A percentile compares a stretch with the other conserved stretches of the same genome.
phyloP scores from a whole-genome alignment of 2,888 invertebrate species.

The Tortricodes alternella region DNA sequence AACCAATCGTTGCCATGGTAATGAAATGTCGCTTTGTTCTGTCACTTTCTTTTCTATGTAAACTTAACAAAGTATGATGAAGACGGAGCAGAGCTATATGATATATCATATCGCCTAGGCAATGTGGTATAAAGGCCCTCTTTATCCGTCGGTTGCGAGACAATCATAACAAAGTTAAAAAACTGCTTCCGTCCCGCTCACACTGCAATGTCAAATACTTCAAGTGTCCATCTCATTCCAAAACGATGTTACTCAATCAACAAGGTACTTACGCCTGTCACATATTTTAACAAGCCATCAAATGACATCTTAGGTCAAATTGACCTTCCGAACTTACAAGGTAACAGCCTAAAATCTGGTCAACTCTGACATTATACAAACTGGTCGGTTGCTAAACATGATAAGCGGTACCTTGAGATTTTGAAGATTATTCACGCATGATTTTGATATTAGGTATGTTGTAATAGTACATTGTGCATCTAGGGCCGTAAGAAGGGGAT shows the following conservation, averaged over 20 bases:
- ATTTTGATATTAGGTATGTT: background rate
- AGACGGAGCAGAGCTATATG: no score
- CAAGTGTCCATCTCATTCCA: background rate
- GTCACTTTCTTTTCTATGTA: no score
- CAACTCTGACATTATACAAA: slow-evolving; percentile 67
- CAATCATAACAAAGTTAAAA: no score
- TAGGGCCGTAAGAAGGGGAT: background rate
- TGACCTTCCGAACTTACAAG: slow-evolving; percentile 47
- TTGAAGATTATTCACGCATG: background rate
- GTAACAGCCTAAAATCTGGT: slow-evolving; percentile 39
- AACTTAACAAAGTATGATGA: no score
- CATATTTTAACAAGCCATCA: background rate
- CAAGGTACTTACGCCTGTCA: background rate
- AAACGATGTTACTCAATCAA: background rate
- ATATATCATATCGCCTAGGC: no score
- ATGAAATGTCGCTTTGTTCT: no score
- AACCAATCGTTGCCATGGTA: no score
- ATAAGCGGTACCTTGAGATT: background rate
- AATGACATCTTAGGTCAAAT: background rate
- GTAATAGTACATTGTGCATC: no score
- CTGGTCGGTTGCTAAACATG: slow-evolving; percentile 36
- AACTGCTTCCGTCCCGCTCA: no score
- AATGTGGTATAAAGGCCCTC: no score
- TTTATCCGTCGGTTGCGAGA: no score
- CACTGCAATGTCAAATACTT: background rate